Percentiles rank a stretch among this genome's conserved stretches.
Conservation (phyloP, 2,888 invertebrate species). For the Pandemis cinnamomeana region DNA sequence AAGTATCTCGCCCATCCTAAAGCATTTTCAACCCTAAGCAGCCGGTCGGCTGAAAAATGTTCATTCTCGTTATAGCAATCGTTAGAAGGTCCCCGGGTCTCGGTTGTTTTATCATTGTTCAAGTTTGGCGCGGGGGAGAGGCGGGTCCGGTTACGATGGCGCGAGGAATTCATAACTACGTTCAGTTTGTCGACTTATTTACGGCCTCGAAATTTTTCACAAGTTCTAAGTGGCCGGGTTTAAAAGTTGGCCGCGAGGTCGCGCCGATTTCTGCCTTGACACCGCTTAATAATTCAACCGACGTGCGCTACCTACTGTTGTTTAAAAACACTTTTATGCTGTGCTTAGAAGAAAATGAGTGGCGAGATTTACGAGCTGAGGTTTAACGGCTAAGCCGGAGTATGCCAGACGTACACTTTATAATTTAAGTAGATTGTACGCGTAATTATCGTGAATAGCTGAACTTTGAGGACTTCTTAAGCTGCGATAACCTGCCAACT, state of each 20-base stretch:
- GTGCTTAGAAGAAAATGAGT: slow-evolving; percentile 31
- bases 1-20: slow-evolving; percentile 22
- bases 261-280: slow-evolving; percentile 37
- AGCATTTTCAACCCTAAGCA: slow-evolving; percentile 37
- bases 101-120: slow-evolving; percentile 30
- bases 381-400: slow-evolving; percentile 32
- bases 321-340: slow-evolving; percentile 31
- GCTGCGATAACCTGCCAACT: background rate
- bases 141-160: slow-evolving; percentile 38
- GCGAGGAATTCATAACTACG: slow-evolving; percentile 48
- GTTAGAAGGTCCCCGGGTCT: slow-evolving; percentile 22
- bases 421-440: slow-evolving; percentile 33
- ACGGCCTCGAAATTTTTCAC: slow-evolving; percentile 48
- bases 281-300: slow-evolving; percentile 48
- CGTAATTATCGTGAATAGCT: slow-evolving; percentile 14
- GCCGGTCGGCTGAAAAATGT: slow-evolving; percentile 15
- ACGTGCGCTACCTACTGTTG: slow-evolving; percentile 31
- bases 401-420: slow-evolving; percentile 34
- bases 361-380: slow-evolving; percentile 31
- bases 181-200: slow-evolving; percentile 48
- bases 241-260: slow-evolving; percentile 45
- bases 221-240: slow-evolving; percentile 51
- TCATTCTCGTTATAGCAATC: slow-evolving; percentile 15
- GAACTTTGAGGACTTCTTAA: slow-evolving; percentile 5
- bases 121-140: slow-evolving; percentile 11